A percentile compares a stretch with the other conserved stretches of the same genome.
These are phyloP conservation scores for Jaculus jaculus DNA, from an alignment of 2,113 vertebrate genomes.

Conservation along the genomic window DNA sequence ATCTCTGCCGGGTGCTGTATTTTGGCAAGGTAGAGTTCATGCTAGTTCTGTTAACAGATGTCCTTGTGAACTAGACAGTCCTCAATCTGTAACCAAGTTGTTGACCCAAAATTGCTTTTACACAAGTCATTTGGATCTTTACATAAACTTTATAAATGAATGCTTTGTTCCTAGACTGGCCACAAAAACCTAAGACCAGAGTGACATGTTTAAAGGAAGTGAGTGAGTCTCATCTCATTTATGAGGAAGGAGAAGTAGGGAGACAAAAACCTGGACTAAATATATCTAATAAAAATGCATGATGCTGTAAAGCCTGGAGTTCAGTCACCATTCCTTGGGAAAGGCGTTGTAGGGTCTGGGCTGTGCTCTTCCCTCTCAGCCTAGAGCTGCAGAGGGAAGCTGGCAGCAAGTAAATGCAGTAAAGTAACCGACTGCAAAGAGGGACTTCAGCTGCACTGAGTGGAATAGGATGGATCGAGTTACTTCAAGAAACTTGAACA, in stretches of 20 bases:
- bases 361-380: neutral
- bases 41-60: neutral
- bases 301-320: neutral
- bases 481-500: neutral
- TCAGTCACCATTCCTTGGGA: neutral
- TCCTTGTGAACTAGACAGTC: slow-evolving; percentile 3
- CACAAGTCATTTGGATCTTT: slow-evolving; percentile 5
- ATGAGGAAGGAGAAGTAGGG: neutral
- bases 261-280: neutral
- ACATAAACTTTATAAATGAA: neutral
- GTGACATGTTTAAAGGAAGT: neutral
- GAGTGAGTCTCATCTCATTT: neutral
- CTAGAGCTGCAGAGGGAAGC: neutral
- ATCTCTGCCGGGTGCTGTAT: slow-evolving; percentile 95
- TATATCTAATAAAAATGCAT: neutral
- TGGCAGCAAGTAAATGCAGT: neutral
- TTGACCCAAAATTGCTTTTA: slow-evolving; percentile 21
- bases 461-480: neutral
- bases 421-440: neutral
- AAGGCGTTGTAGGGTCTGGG: neutral
- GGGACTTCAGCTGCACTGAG: neutral
- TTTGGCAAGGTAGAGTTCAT: slow-evolving; percentile 91
- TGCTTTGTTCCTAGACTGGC: neutral
- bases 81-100: neutral
- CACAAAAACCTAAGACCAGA: neutral